Evolutionary conservation across 2,888 invertebrate genomes (phyloP), one percentile per base, ranked within the genome.

Genomic region (Zygothrica quintamaculata): DNA sequence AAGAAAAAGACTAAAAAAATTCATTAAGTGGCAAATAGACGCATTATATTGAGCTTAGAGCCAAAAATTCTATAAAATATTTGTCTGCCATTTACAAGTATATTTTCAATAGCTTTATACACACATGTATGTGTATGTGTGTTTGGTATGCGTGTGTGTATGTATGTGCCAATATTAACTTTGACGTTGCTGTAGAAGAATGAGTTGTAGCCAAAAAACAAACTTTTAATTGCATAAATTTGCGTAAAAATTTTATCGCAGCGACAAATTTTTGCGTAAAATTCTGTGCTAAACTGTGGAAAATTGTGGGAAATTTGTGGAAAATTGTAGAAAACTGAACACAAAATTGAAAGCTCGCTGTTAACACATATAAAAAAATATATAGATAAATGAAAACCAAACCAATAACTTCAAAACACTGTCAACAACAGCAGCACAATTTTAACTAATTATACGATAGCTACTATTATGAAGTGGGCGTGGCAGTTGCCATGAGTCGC

Each of bases 11-110:
- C 33, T 52, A 56, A 61, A 53, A 74, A 71, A 77, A 76, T 80
- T 78, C 80, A 80, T 80, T 84, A 81, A 81, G 81, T 80, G 81
- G 62, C 84, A 81, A 78, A 80, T 71, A 78, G 71, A 74, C 76
- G 84, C 80, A 78, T 84, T 78, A 78, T 84, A 71, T 43, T 3
- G 37, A 42, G 42, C 16, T 11, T 29, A 12, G 6, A 22, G 11
- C n/a, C 26, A 22, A 34, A 53, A 66, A n/a, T 9, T 1, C 9
- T 29, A 2, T 9, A 29, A n/a, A n/a, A n/a, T 8, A n/a, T 34
- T 34, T 34, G 3, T 34, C 5, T 34, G 4, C 6, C 5, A 9
- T 34, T 34, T 34, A 8, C n/a, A 4, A 5, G n/a, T 7, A 34
- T n/a, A 34, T 9, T 34, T 34, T 11, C 9, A n/a, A 22, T 22